Evolutionary conservation across 2,888 invertebrate species (phyloP).

Genomic region (Sympetrum striolatum): DNA sequence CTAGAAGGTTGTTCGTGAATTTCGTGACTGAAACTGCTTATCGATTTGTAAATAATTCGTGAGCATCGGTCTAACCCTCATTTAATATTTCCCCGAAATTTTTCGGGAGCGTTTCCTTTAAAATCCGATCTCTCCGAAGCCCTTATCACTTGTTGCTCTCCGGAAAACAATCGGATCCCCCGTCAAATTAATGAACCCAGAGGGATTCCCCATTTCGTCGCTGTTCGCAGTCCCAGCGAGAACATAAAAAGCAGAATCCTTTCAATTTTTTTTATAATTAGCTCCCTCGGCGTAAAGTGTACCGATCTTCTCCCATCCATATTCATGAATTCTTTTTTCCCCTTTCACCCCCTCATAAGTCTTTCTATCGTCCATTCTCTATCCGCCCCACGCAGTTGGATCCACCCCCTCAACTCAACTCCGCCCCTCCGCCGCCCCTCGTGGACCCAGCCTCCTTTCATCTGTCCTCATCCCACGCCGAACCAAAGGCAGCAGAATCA

Average conservation of each 20-base stretch:
- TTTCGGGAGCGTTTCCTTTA: neutral
- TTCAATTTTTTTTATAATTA: neutral
- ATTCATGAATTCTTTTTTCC: neutral
- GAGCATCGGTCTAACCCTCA: no score
- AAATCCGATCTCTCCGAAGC: neutral
- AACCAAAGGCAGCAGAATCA: conserved; percentile 27
- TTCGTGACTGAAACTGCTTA: no score
- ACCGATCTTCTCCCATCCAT: neutral
- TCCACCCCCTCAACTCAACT: neutral
- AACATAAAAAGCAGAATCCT: neutral
- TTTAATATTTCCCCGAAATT: neutral
- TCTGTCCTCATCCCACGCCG: conserved; percentile 13
- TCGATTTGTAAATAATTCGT: no score
- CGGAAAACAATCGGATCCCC: neutral
- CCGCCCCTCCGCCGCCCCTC: neutral
- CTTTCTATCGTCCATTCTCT: neutral
- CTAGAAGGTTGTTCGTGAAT: no score
- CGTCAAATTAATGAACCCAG: neutral
- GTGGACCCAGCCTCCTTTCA: neutral
- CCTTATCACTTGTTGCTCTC: neutral
- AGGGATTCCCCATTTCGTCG: neutral
- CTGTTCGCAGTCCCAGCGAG: neutral
- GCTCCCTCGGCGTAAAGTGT: neutral
- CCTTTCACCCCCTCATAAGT: neutral
- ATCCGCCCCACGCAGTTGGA: neutral